Evolutionary conservation across 2,888 invertebrate species (phyloP), one percentile per base, ranked within the genome.

Genomic region (Oxycera nigricornis): DNA sequence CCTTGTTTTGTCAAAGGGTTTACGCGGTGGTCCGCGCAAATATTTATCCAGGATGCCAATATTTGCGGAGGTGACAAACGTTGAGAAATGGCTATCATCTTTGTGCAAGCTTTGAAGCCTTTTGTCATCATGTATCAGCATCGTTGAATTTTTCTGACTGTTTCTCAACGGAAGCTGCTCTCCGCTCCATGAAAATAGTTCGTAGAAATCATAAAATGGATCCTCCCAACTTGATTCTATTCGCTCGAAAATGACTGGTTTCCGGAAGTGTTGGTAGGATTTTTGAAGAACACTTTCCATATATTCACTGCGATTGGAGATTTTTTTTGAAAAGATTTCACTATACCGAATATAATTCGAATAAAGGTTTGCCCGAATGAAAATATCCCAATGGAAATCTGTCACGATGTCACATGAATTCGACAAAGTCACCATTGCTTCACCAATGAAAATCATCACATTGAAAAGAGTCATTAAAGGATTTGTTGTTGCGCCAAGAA

Each of bases 151-250:
- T 35, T 55, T 57, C 26, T 74, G 74, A 20, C 61, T 72, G 9
- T n/a, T 35, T 31, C 74, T 65, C n/a, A 73, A 22, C 9, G 41
- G n/a, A 50, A 75, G 70, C 14, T 65, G 17, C 28, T 65, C 31
- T 9, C 77, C 77, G 31, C 55, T 67, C 77, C 77, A 77, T 1
- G 74, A 62, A 70, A 72, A 75, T 0, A 70, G 28, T 24, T 77
- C 75, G 2, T 39, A 17, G 39, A 67, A 74, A 20, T 72, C 68
- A 55, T 31, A 75, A 39, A 9, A 31, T 2, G 30, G 46, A 14
- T 76, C 76, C 55, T 75, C 76, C 50, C 35, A 50, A 17, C 22
- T 11, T 1, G 14, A 4, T 24, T 52, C 55, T 2, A 70, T 62
- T 1, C 22, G 30, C 2, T 70, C 28, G 4, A 72, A 9, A 3